Conservation (phyloP, 2,113 vertebrate genomes). For the Aepyceros melampus region DNA sequence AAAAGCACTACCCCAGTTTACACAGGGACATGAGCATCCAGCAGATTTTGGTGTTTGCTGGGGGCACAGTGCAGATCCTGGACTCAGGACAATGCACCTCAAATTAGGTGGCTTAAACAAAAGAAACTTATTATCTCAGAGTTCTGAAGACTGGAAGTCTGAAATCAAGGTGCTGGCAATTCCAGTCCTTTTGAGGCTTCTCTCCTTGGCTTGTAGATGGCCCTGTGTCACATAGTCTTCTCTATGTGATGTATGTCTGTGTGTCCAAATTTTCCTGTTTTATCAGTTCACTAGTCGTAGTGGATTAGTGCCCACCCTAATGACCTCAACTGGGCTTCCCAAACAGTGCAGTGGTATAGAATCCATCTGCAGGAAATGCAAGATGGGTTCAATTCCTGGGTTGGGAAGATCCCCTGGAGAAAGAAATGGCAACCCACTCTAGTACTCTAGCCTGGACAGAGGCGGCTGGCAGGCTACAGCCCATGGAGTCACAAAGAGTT, state of each 20-base stretch:
- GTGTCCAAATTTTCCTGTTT: not conserved
- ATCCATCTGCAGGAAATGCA: not conserved
- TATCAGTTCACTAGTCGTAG: not conserved
- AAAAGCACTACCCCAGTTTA: not conserved
- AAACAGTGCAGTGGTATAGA: not conserved
- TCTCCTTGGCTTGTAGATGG: not conserved
- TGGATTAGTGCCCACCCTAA: not conserved
- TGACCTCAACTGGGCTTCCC: not conserved
- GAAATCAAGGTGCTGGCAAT: not conserved
- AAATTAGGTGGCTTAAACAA: not conserved
- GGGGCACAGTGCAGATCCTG: not conserved
- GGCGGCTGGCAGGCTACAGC: not conserved
- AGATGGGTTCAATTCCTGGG: not conserved
- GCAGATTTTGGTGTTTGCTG: too few relatives aligned
- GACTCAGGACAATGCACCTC: not conserved
- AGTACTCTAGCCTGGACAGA: not conserved
- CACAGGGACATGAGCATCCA: not conserved
- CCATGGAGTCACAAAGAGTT: not conserved
- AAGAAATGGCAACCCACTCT: not conserved
- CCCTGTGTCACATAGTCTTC: not conserved
- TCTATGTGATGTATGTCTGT: not conserved
- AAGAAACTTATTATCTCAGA: not conserved
- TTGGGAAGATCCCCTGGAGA: not conserved
- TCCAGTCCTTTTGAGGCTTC: not conserved
- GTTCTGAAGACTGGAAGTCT: not conserved